phyloP scores from a whole-genome alignment of 2,113 vertebrate genomes.

The Ceyx margarethae region DNA sequence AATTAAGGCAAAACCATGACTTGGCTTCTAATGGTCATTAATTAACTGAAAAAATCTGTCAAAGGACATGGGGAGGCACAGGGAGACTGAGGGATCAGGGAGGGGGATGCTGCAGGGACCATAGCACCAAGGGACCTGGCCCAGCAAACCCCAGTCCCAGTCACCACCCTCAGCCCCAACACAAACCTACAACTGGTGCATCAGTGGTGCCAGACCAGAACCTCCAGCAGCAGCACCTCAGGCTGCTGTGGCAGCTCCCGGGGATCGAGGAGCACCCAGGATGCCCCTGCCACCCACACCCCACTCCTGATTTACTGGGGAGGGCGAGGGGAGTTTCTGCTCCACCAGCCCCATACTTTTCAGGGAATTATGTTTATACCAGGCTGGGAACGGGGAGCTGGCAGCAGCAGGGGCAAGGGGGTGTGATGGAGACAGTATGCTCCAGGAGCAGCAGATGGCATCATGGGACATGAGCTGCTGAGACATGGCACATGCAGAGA shows the following conservation, averaged over 20 bases:
- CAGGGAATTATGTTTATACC: accelerated
- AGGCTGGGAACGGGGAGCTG: neutral
- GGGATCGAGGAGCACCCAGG: accelerated
- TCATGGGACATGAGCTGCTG: neutral
- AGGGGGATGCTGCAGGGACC: neutral
- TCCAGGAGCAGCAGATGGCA: accelerated
- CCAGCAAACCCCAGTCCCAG: neutral
- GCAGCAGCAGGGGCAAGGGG: neutral
- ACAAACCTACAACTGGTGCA: neutral
- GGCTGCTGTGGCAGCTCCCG: neutral
- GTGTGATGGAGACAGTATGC: accelerated
- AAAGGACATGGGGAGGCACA: neutral
- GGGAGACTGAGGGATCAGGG: neutral
- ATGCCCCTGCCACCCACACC: accelerated
- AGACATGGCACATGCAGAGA: neutral
- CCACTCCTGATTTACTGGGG: neutral
- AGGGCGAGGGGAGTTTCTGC: neutral
- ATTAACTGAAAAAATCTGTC: neutral
- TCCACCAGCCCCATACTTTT: accelerated
- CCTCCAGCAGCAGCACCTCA: accelerated
- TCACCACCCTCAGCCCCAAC: neutral
- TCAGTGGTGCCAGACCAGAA: accelerated
- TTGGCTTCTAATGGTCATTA: constrained; percentile 32
- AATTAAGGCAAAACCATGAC: constrained; percentile 18
- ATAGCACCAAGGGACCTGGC: neutral